Base-by-base conservation (phyloP, 2,888 invertebrate species). In the Archips xylosteana region DNA sequence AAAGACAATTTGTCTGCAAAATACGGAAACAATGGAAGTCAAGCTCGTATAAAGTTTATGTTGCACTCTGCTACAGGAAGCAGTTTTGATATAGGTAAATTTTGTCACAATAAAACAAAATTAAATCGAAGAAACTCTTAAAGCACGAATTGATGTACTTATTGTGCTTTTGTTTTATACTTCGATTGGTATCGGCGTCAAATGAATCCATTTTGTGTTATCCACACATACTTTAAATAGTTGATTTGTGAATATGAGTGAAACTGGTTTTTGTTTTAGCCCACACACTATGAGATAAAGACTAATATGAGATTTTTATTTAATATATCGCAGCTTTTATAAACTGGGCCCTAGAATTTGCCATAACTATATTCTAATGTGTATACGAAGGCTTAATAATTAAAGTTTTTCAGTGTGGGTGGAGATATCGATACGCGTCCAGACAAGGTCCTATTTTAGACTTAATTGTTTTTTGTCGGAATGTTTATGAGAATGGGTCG, bases 371-470 rank as follows among this genome's bases (percentile, higher is more conserved):
- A 88, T 89, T 87, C 85, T 89, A 90, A 89, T 87, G 82, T 76
- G 75, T 75, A 86, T 85, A 86, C 85, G 85, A 82, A 81, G 81
- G 83, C 84, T 87, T 88, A 32, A 73, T 90, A 90, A 91, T 90
- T 90, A 88, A 87, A 84, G 82, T 54, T 84, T 86, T 84, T 86
- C 84, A 75, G 75, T 81, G 91, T 92, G 87, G 92, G 91, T 83
- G 88, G 87, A 79, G 79, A 78, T 82, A 81, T 82, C 82, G 83
- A 80, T 84, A 80, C 80, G 81, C 86, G 81, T 86, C 88, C 84
- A 77, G 80, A 87, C 92, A 88, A 90, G 86, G 87, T 90, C 88
- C 92, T 92, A 87, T 92, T 87, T 91, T 91, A 85, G 91, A 92
- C 80, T 78, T 77, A 83, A 82, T 82, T 80, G 71, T 78, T 83